phyloP scores from a whole-genome alignment of 2,888 invertebrate species.

The Coelinius sp. region DNA sequence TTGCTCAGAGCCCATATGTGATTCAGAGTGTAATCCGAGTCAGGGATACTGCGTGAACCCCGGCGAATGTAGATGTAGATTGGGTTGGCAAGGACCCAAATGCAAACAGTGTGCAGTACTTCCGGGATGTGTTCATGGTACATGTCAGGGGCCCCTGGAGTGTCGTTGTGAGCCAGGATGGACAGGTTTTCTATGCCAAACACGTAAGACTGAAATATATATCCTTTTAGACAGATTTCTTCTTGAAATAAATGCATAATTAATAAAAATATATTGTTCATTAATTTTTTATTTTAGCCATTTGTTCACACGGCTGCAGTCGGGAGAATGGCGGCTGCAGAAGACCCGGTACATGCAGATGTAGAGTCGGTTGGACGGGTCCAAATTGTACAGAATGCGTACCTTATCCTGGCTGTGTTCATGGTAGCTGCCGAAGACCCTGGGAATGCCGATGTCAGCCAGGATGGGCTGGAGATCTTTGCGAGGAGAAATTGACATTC shows the following conservation, averaged over 20 bases:
- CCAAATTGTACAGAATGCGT: conserved; percentile 81
- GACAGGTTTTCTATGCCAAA: conserved; percentile 89
- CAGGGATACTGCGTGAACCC: conserved; percentile 90
- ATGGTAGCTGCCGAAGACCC: conserved; percentile 87
- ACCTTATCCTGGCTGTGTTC: conserved; percentile 89
- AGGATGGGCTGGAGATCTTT: conserved; percentile 93
- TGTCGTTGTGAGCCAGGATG: conserved; percentile 94
- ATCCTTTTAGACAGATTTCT: background rate
- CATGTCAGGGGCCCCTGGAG: conserved; percentile 89
- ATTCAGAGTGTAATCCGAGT: conserved; percentile 86
- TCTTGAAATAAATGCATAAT: too few relatives aligned
- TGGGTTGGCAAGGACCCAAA: conserved; percentile 91
- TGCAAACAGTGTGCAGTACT: conserved; percentile 90
- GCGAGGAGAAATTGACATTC: conserved; percentile 90
- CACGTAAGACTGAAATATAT: conserved; percentile 77
- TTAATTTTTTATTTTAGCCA: conserved; percentile 75
- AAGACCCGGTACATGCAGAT: conserved; percentile 85
- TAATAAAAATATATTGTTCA: conserved; percentile 22
- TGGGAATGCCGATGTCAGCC: conserved; percentile 92
- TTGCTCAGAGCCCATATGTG: conserved; percentile 89
- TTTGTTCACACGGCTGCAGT: conserved; percentile 88
- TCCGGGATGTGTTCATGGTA: conserved; percentile 93
- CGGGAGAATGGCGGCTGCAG: conserved; percentile 88
- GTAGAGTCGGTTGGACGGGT: conserved; percentile 92
- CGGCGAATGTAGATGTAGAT: conserved; percentile 87